Evolutionary conservation across 2,888 invertebrate genomes (phyloP).

Genomic region (Xanthostigma xanthostigma): DNA sequence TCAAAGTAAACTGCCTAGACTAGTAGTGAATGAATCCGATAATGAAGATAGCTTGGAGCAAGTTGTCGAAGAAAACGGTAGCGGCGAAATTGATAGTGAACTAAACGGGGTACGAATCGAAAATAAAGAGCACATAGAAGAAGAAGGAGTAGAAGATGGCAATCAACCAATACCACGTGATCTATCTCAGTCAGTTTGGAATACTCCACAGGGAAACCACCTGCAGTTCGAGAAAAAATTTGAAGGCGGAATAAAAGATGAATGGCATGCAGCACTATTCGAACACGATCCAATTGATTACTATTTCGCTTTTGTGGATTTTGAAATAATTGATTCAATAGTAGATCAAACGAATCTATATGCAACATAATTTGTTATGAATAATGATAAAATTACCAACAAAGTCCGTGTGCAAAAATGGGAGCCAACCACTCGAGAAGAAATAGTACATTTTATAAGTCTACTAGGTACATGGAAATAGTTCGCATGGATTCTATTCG

Average conservation of each 20-base stretch:
- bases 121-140: slow-evolving; percentile 1
- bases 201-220: slow-evolving; percentile 9
- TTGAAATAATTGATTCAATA: not conserved
- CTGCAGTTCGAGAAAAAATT: slow-evolving; percentile 9
- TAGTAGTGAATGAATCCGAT: no score
- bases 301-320: not conserved
- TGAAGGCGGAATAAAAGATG: slow-evolving; percentile 9
- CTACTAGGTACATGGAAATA: slow-evolving; percentile 9
- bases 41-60: no score
- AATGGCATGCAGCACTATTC: slow-evolving; percentile 7
- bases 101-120: no score
- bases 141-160: slow-evolving; percentile 4
- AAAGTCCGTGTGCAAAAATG: slow-evolving; percentile 5
- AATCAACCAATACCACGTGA: slow-evolving; percentile 3
- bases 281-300: slow-evolving; percentile 3
- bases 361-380: slow-evolving; percentile 7
- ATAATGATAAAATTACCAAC: slow-evolving; percentile 4
- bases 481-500: not conserved
- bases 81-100: no score
- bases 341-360: slow-evolving; percentile 6
- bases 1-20: no score
- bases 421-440: slow-evolving; percentile 7
- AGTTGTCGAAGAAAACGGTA: no score
- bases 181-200: slow-evolving; percentile 9
- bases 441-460: slow-evolving; percentile 10